These are phyloP conservation scores for Hozukius guyotensis DNA, from an alignment of 2,797 vertebrate species.

Conservation along the genomic window DNA sequence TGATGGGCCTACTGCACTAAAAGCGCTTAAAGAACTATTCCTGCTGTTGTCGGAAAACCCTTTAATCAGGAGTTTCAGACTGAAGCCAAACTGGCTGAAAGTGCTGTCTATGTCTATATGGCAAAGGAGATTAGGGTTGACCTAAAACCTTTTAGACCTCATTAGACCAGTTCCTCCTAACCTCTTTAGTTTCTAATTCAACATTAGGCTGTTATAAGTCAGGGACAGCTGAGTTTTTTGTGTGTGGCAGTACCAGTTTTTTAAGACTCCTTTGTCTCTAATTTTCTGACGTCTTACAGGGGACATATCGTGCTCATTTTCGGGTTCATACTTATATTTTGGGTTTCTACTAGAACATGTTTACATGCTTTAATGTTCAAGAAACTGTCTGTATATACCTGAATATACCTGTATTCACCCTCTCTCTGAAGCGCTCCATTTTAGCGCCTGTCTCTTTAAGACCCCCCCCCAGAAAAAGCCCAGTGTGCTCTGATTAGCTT, in stretches of 20 bases:
- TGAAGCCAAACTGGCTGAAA: slow-evolving; percentile 35
- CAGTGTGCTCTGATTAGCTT: too few species aligned
- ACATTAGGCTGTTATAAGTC: not conserved
- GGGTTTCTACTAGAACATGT: too few species aligned
- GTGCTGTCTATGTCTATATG: not conserved
- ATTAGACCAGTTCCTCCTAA: slow-evolving; percentile 23
- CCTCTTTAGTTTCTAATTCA: not conserved
- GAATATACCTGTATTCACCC: too few species aligned
- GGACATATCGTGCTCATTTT: not conserved
- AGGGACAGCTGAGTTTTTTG: not conserved
- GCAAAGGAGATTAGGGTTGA: slow-evolving; percentile 30
- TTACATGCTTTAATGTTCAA: too few species aligned
- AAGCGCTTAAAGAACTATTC: slow-evolving; percentile 23
- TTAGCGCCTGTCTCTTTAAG: too few species aligned
- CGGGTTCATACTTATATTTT: too few species aligned
- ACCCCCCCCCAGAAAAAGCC: too few species aligned
- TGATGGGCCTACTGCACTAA: slow-evolving; percentile 4
- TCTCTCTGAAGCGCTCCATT: too few species aligned
- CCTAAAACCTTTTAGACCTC: slow-evolving; percentile 42
- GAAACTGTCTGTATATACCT: too few species aligned
- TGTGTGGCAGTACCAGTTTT: not conserved
- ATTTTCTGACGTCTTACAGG: not conserved
- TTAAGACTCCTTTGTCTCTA: not conserved
- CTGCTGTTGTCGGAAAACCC: slow-evolving; percentile 12
- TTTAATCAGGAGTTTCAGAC: slow-evolving; percentile 30